A percentile compares a stretch with the other conserved stretches of the same genome.
These are phyloP conservation scores for Chloropsis cyanopogon DNA, from an alignment of 2,113 vertebrate genomes.

Conservation along the genomic window DNA sequence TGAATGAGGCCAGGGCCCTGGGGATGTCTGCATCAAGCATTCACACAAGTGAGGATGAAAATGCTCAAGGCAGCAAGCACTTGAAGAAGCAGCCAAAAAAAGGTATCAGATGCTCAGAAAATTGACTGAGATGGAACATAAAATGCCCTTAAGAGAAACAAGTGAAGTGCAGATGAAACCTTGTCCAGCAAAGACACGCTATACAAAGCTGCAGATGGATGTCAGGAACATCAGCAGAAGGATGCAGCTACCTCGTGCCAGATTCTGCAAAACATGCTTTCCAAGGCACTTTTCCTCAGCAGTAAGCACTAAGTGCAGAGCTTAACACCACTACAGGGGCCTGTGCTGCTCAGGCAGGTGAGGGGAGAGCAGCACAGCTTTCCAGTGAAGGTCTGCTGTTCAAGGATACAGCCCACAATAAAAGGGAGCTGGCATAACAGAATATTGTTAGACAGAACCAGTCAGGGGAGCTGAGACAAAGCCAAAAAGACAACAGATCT, in stretches of 20 bases:
- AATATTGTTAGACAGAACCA: neutral
- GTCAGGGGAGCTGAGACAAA: constrained; percentile 11
- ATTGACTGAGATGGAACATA: constrained; percentile 6
- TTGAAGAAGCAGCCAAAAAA: constrained; percentile 3
- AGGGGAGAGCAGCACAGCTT: neutral
- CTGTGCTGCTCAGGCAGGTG: neutral
- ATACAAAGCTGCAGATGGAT: neutral
- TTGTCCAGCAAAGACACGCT: neutral
- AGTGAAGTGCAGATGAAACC: neutral
- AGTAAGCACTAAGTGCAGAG: neutral
- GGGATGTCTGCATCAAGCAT: neutral
- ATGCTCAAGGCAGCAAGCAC: neutral
- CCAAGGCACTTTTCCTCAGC: constrained; percentile 17
- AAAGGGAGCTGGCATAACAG: neutral
- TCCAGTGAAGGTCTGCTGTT: neutral
- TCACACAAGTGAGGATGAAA: neutral
- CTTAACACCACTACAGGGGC: neutral
- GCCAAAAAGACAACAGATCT: neutral
- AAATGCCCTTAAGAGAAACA: constrained; percentile 17
- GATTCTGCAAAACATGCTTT: neutral
- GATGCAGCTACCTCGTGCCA: neutral
- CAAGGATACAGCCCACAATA: neutral
- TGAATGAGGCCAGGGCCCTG: neutral
- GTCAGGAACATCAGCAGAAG: constrained; percentile 16
- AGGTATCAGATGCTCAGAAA: neutral